Conservation (phyloP, 2,797 vertebrate genomes). For the Eospalax fontanierii region DNA sequence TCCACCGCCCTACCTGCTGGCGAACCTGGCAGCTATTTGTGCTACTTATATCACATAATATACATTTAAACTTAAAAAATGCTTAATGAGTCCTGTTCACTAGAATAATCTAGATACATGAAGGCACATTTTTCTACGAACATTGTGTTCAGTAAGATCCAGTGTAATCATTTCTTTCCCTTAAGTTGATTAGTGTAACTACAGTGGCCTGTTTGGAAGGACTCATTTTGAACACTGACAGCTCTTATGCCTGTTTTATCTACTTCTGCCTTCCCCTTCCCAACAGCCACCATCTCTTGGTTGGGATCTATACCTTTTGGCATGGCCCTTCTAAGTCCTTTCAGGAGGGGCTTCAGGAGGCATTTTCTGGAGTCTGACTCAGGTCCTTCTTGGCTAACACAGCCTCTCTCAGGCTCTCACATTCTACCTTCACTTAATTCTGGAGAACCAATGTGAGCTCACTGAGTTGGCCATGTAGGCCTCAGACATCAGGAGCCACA, state of each 20-base stretch:
- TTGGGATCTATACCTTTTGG: too few relatives aligned
- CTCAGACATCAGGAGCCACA: neutral
- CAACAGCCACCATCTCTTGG: neutral
- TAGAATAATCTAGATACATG: neutral
- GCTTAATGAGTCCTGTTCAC: neutral
- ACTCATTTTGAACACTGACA: neutral
- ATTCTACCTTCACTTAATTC: neutral
- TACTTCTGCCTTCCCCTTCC: neutral
- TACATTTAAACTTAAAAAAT: conserved; percentile 31
- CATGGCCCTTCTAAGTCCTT: too few relatives aligned
- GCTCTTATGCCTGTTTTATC: neutral
- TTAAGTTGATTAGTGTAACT: neutral
- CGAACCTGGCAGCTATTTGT: neutral
- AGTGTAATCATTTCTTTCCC: neutral
- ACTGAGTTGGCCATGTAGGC: neutral
- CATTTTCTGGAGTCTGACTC: neutral
- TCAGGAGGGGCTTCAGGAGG: fast-evolving
- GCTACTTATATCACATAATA: neutral
- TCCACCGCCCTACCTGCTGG: too few relatives aligned
- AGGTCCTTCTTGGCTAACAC: neutral
- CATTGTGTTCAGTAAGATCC: neutral
- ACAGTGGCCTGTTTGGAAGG: neutral
- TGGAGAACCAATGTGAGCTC: neutral
- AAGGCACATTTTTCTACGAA: neutral
- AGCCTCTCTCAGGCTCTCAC: neutral